A percentile compares a stretch with the other conserved stretches of the same genome.
Evolutionary conservation across 1,140 invertebrate genomes (phyloP).

Genomic region (Arion vulgaris): DNA sequence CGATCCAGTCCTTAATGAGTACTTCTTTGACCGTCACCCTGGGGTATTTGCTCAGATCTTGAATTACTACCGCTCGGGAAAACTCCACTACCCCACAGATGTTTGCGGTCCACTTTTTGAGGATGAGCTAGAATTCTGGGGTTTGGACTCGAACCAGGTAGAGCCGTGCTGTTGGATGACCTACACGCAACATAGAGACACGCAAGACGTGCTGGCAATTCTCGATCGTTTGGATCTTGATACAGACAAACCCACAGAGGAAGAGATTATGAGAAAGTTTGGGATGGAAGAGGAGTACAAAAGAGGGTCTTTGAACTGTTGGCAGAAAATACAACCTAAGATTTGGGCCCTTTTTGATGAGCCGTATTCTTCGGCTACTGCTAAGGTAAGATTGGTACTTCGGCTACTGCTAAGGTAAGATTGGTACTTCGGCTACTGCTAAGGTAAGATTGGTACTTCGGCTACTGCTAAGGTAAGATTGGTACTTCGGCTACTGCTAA

Average conservation of each 20-base stretch:
- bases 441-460: too few species aligned
- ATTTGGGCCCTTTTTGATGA: conserved; percentile 86
- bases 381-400: neutral
- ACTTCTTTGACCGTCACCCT: conserved; percentile 98
- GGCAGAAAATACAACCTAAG: conserved; percentile 85
- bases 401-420: too few species aligned
- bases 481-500: too few species aligned
- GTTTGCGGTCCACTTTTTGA: conserved; percentile 98
- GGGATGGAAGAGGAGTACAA: conserved; percentile 89
- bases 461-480: too few species aligned
- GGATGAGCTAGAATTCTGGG: conserved; percentile 79
- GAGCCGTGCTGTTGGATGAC: conserved; percentile 99
- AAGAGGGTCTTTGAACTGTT: conserved; percentile 82
- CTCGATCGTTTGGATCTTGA: conserved; percentile 94
- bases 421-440: too few species aligned
- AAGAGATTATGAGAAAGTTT: conserved; percentile 89
- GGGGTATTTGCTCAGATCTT: conserved; percentile 96
- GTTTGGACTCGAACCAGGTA: conserved; percentile 77
- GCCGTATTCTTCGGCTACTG: neutral
- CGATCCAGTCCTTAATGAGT: conserved; percentile 96
- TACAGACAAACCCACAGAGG: conserved; percentile 88
- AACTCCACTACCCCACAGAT: conserved; percentile 97
- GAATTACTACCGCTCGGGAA: conserved; percentile 93
- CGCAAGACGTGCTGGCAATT: conserved; percentile 93
- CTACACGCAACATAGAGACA: conserved; percentile 97